A percentile compares a stretch with the other conserved stretches of the same genome.
Evolutionary conservation across 2,888 invertebrate genomes (phyloP).

Genomic region (Rhopalosiphum nymphaeae): DNA sequence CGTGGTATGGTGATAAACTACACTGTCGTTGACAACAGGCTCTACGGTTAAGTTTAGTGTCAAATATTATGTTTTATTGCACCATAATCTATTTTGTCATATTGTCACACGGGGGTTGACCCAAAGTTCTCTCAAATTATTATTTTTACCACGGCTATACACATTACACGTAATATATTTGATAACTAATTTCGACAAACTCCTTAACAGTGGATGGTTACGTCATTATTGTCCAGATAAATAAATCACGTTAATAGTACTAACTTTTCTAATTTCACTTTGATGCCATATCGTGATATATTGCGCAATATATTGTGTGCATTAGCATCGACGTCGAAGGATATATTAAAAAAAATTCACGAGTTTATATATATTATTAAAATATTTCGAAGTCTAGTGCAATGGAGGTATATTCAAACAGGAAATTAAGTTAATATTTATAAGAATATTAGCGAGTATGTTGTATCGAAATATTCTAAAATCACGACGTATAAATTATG

Average conservation of each 20-base stretch:
- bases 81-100: constrained; percentile 4
- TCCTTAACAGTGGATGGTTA: neutral
- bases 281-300: neutral
- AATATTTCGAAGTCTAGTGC: neutral
- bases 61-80: constrained; percentile 17
- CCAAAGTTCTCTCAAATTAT: neutral
- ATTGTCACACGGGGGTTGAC: neutral
- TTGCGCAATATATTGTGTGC: neutral
- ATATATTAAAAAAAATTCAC: neutral
- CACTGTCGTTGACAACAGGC: neutral
- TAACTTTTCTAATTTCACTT: neutral
- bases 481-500: neutral
- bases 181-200: constrained; percentile 9
- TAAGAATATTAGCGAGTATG: neutral
- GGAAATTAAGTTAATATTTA: neutral
- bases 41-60: constrained; percentile 9
- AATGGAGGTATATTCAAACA: neutral
- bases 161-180: neutral
- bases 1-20: neutral
- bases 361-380: neutral
- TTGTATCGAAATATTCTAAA: neutral
- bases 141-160: neutral
- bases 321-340: neutral
- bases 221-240: neutral
- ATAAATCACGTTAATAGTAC: neutral